Base-by-base conservation (phyloP, 1,140 invertebrate genomes). In the Sminthurides bifidus region DNA sequence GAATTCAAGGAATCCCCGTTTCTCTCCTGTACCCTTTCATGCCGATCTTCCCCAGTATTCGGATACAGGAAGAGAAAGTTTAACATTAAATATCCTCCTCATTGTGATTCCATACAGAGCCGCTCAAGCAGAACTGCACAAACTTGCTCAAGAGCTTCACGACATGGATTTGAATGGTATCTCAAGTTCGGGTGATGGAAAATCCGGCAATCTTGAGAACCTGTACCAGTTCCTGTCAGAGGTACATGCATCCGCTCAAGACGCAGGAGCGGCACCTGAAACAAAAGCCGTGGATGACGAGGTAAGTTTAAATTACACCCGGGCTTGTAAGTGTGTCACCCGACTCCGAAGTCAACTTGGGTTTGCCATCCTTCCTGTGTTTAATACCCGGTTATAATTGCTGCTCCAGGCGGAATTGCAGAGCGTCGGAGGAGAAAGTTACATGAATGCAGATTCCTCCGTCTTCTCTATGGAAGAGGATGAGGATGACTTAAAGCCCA, bases 161-260 rank as follows among this genome's bases (percentile, higher is more conserved):
- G 76, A 46, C 37, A 49, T 49, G 67, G 68, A 54, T 30, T 50
- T 15, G 57, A 53, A 41, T 29, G 35, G 38, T 17, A 54, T 29
- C 17, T 14, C 10, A 10, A 43, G 48, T 46, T 33, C 23, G 41
- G 44, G 58, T 46, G 67, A 66, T 29, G 62, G 61, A 23, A 62
- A 61, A 51, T 58, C 19, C n/a, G 83, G 93, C 0, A 89, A 93
- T 69, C 74, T 95, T 46, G 91, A 95, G 69, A 90, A 92, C 72
- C 75, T 95, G 65, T 95, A 94, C 72, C 87, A 87, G 44, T 95
- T 95, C 69, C 74, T 95, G 8, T 85, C 85, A 0, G 87, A 91
- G 57, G 81, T 87, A 15, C 83, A 87, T 15, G 31, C 33, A 4
- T 12, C 3, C 27, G 5, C 44, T 8, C 8, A 14, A 3, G 12